These are phyloP conservation scores for Indicator maculatus DNA, from an alignment of 2,113 vertebrate genomes.

Conservation along the genomic window DNA sequence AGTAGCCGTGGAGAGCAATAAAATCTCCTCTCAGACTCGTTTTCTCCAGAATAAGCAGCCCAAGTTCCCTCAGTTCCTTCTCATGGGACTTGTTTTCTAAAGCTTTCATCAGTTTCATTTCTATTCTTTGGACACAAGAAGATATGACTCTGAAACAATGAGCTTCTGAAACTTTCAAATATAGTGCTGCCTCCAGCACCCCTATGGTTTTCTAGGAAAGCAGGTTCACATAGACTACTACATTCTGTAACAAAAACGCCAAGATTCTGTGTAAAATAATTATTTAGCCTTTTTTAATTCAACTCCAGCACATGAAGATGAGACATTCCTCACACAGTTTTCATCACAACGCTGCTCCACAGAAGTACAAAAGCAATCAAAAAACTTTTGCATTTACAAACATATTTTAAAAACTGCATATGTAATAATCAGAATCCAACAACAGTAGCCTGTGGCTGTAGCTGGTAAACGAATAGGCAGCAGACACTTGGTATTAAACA, in stretches of 20 bases:
- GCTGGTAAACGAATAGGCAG: background rate
- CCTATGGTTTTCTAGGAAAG: background rate
- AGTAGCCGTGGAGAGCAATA: background rate
- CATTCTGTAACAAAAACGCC: background rate
- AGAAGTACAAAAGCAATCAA: background rate
- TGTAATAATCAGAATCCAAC: background rate
- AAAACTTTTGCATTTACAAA: background rate
- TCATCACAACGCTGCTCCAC: background rate
- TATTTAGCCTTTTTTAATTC: background rate
- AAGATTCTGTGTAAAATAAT: background rate
- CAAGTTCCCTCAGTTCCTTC: background rate
- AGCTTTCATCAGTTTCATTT: background rate
- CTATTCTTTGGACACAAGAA: background rate
- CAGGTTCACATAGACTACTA: background rate
- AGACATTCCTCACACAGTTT: background rate
- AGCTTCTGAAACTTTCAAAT: background rate
- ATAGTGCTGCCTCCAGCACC: background rate
- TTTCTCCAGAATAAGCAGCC: background rate
- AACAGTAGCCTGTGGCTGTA: background rate
- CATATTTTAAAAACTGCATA: background rate
- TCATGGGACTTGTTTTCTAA: background rate
- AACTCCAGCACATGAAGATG: background rate
- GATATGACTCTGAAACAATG: rapidly evolving
- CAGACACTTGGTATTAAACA: background rate
- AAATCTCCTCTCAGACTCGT: background rate